Conservation (phyloP, 2,797 vertebrate species). For the Lepus townsendii region DNA sequence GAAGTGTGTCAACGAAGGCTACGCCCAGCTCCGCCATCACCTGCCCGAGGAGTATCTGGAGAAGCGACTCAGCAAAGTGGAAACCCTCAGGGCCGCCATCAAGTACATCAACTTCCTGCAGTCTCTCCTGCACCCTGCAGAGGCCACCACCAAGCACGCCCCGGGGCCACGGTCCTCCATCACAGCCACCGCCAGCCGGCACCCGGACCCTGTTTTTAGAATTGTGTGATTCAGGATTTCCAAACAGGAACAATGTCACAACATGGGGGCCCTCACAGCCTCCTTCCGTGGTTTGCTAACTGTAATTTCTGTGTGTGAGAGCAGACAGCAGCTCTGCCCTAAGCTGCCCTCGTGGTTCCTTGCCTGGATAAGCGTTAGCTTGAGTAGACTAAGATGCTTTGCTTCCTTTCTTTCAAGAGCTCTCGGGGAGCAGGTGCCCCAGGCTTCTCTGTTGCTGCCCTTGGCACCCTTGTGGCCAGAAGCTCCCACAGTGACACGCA, state of each 20-base stretch:
- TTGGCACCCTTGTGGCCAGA: background rate
- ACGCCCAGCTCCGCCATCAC: slow-evolving; percentile 89
- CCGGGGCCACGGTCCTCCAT: slow-evolving; percentile 1
- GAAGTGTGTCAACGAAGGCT: slow-evolving; percentile 91
- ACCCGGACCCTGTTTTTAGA: slow-evolving; percentile 77
- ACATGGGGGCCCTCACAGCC: background rate
- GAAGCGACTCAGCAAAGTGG: slow-evolving; percentile 91
- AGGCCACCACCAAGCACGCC: slow-evolving; percentile 15
- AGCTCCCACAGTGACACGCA: background rate
- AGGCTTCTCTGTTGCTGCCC: background rate
- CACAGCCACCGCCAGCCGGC: slow-evolving; percentile 4
- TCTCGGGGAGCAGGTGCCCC: background rate
- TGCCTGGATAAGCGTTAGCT: background rate
- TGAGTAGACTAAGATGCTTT: background rate
- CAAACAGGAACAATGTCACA: slow-evolving; percentile 16
- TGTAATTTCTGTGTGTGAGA: background rate
- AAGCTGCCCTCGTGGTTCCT: background rate
- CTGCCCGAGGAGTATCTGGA: slow-evolving; percentile 89
- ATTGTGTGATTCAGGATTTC: slow-evolving; percentile 53
- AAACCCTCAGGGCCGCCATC: slow-evolving; percentile 91
- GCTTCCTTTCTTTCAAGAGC: background rate
- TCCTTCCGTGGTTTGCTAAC: background rate
- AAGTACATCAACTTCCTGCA: slow-evolving; percentile 90
- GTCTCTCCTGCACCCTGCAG: slow-evolving; percentile 83
- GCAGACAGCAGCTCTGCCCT: background rate